Evolutionary conservation across 1,140 invertebrate genomes (phyloP).

Genomic region (Homarus americanus): DNA sequence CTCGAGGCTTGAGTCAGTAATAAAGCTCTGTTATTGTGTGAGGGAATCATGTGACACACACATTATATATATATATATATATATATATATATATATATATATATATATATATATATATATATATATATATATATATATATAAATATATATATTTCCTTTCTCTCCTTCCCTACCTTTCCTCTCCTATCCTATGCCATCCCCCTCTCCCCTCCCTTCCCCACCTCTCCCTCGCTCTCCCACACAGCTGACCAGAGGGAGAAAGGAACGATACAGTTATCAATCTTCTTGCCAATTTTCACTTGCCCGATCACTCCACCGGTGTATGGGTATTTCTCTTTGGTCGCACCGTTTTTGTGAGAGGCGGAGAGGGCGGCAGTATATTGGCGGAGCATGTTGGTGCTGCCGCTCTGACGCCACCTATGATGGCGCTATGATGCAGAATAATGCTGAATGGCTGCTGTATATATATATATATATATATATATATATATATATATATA

Average conservation of each 20-base stretch:
- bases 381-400: neutral
- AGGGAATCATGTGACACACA: no score
- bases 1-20: no score
- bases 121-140: constrained; percentile 14
- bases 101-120: constrained; percentile 28
- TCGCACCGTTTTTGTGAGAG: neutral
- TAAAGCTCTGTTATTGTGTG: no score
- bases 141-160: neutral
- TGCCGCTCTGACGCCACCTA: no score
- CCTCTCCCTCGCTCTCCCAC: neutral
- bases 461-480: constrained; percentile 5
- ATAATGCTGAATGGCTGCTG: no score
- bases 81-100: constrained; percentile 56
- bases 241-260: neutral
- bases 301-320: neutral
- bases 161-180: constrained; percentile 26
- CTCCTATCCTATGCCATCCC: neutral
- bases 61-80: constrained; percentile 40
- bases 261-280: neutral
- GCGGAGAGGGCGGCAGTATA: neutral
- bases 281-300: neutral
- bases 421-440: no score
- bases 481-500: constrained; percentile 12
- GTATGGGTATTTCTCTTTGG: neutral
- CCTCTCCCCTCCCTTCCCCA: constrained; percentile 4